These are phyloP conservation scores for Acrossocheilus wenchowensis DNA, from an alignment of 2,797 vertebrate species.

Conservation along the genomic window DNA sequence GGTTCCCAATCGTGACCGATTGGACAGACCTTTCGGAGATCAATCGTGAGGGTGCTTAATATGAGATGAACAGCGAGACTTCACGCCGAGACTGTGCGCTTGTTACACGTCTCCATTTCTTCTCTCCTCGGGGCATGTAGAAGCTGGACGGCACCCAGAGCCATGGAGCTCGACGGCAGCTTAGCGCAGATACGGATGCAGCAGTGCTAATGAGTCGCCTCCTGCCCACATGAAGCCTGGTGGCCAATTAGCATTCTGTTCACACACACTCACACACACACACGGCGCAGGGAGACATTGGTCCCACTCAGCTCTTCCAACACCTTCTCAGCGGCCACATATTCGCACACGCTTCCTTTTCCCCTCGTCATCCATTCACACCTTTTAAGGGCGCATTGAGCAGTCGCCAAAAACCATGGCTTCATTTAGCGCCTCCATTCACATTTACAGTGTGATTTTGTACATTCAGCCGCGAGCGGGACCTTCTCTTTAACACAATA, in stretches of 20 bases:
- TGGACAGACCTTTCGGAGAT: neutral
- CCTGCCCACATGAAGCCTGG: conserved; percentile 41
- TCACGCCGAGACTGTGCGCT: neutral
- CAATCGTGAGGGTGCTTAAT: neutral
- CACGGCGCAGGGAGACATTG: neutral
- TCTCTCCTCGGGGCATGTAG: conserved; percentile 36
- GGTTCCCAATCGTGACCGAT: neutral
- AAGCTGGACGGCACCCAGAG: conserved; percentile 36
- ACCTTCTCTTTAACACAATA: conserved; percentile 27
- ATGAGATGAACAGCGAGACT: conserved; percentile 22
- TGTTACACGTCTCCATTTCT: conserved; percentile 7
- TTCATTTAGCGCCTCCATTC: conserved; percentile 42
- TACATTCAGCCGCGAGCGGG: neutral
- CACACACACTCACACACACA: conserved; percentile 11
- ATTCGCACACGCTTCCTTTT: conserved; percentile 18
- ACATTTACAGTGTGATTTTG: conserved; percentile 11
- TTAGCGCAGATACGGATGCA: conserved; percentile 44
- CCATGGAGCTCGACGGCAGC: conserved; percentile 18
- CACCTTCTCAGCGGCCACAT: conserved; percentile 22
- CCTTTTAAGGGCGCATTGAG: conserved; percentile 13
- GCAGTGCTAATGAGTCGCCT: conserved; percentile 54
- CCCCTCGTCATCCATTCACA: conserved; percentile 23
- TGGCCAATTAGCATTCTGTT: conserved; percentile 48
- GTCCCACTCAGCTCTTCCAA: conserved; percentile 11
- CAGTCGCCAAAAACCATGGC: conserved; percentile 37